Conservation (phyloP, 2,888 invertebrate genomes). For the Thecophora atra region DNA sequence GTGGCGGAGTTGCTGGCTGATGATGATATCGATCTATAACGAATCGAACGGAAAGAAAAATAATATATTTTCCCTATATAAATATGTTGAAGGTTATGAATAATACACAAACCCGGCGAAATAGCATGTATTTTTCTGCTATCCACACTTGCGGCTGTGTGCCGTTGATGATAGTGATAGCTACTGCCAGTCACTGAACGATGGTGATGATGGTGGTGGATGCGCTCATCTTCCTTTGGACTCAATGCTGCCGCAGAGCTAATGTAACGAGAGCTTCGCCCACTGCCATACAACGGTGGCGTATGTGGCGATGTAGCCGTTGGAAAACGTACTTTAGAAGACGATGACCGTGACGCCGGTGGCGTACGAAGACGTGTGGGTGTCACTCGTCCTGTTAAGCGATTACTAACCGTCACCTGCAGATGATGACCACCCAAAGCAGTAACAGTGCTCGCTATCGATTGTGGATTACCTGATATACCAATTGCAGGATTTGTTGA, state of each 20-base stretch:
- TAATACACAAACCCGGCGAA: conserved; percentile 57
- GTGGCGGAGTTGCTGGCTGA: conserved; percentile 61
- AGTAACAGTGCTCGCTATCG: conserved; percentile 2
- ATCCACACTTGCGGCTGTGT: conserved; percentile 50
- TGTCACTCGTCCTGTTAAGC: conserved; percentile 40
- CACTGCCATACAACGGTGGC: conserved; percentile 58
- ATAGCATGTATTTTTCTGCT: conserved; percentile 55
- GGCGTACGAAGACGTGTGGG: conserved; percentile 55
- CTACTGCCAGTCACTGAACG: conserved; percentile 40
- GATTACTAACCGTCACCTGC: conserved; percentile 58
- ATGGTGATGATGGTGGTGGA: conserved; percentile 51
- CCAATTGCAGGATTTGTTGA: conserved; percentile 34
- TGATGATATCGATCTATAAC: conserved; percentile 61
- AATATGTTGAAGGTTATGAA: background rate
- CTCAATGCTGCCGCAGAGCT: conserved; percentile 46
- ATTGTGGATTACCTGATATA: background rate
- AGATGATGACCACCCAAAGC: conserved; percentile 22
- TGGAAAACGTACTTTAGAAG: conserved; percentile 53
- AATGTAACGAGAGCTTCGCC: conserved; percentile 54
- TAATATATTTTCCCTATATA: background rate
- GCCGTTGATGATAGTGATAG: conserved; percentile 58
- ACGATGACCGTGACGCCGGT: conserved; percentile 48
- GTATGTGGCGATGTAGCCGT: conserved; percentile 63
- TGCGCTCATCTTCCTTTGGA: conserved; percentile 51
- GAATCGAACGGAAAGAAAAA: conserved; percentile 17